Evolutionary conservation across 2,113 vertebrate genomes (phyloP).

Genomic region (Nerophis lumbriciformis): DNA sequence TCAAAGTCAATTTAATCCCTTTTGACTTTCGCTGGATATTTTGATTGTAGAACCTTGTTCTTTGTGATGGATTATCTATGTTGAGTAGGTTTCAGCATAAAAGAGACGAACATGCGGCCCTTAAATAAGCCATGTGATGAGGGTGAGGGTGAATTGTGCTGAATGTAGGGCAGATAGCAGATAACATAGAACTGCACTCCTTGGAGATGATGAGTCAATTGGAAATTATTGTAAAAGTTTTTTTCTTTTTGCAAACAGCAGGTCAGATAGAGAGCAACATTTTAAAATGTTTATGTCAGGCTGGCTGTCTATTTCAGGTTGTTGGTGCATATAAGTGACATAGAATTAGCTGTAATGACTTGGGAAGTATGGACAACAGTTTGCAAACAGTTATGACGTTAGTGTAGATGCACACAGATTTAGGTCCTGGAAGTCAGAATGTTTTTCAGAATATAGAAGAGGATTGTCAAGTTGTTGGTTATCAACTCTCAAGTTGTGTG

Average conservation of each 20-base stretch:
- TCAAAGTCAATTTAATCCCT: neutral
- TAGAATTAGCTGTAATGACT: neutral
- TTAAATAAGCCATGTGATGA: neutral
- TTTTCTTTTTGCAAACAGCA: neutral
- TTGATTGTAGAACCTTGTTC: neutral
- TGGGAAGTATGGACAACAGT: too few species aligned
- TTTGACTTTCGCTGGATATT: neutral
- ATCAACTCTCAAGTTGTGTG: too few species aligned
- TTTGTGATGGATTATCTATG: neutral
- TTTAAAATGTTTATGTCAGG: neutral
- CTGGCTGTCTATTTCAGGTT: neutral
- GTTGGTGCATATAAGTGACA: too few species aligned
- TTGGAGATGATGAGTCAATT: neutral
- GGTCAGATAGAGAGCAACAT: neutral
- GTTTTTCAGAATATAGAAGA: too few species aligned
- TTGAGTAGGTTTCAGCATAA: neutral
- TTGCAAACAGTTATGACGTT: too few species aligned
- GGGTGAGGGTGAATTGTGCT: neutral
- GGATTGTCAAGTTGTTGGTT: too few species aligned
- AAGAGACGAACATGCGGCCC: neutral
- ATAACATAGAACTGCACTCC: constrained; percentile 1
- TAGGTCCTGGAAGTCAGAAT: too few species aligned
- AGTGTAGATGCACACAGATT: too few species aligned
- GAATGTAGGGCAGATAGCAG: constrained; percentile 1
- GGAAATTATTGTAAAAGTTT: neutral